Conservation (phyloP, 2,113 vertebrate genomes). For the Psittacara wagleri region DNA sequence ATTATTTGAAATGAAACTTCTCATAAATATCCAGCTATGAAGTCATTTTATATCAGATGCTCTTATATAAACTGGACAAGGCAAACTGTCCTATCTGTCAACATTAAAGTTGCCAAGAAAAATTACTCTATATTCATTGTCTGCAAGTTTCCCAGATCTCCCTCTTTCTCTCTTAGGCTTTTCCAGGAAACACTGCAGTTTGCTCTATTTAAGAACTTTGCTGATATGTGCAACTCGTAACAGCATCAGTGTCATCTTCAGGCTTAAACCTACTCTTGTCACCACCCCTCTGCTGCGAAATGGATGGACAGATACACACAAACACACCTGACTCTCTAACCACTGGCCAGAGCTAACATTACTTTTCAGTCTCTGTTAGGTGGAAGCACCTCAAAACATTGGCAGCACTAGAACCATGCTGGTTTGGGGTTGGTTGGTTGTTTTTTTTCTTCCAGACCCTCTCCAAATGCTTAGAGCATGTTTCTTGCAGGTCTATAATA, state of each 20-base stretch:
- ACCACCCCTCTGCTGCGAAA: not conserved
- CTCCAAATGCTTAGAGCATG: not conserved
- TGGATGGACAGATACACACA: not conserved
- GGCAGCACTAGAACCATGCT: not conserved
- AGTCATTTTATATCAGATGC: slow-evolving; percentile 73
- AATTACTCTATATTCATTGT: slow-evolving; percentile 29
- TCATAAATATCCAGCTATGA: slow-evolving; percentile 78
- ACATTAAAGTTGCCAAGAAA: slow-evolving; percentile 48
- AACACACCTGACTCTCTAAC: not conserved
- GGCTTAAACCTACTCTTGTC: not conserved
- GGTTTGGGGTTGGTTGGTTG: not conserved
- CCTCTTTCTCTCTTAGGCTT: slow-evolving; percentile 19
- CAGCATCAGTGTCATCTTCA: not conserved
- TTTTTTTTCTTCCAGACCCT: not conserved
- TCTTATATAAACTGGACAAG: slow-evolving; percentile 73
- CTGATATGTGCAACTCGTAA: not conserved
- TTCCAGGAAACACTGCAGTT: not conserved
- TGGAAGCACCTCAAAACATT: not conserved
- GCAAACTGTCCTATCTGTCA: slow-evolving; percentile 58
- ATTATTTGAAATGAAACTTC: slow-evolving; percentile 80
- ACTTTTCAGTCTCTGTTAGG: not conserved
- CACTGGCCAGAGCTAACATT: not conserved
- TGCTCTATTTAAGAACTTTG: not conserved
- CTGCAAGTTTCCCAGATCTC: slow-evolving; percentile 31
- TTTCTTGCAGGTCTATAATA: not conserved